A percentile compares a stretch with the other conserved stretches of the same genome.
Evolutionary conservation across 2,113 vertebrate genomes (phyloP).

Genomic region (Chaetodon trifascialis): DNA sequence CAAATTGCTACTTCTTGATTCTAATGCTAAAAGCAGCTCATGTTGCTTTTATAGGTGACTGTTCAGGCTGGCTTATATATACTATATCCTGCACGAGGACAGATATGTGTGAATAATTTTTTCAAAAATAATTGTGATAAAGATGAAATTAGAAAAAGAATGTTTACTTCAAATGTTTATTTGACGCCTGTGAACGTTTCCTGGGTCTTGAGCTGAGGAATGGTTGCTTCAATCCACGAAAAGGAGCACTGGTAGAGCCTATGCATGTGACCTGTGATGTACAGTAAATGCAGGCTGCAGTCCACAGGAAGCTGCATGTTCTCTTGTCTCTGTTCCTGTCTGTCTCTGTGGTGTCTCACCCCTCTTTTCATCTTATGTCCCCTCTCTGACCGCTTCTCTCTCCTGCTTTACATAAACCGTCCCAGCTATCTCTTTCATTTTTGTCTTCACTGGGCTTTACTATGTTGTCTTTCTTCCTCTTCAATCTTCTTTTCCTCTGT

Average conservation of each 20-base stretch:
- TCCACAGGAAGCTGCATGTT: constrained; percentile 11
- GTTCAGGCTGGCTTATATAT: neutral
- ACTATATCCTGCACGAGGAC: neutral
- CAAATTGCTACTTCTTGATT: no score
- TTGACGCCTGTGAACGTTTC: no score
- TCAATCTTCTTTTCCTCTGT: constrained; percentile 63
- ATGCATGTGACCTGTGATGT: neutral
- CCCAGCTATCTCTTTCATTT: constrained; percentile 43
- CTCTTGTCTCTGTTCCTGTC: constrained; percentile 19
- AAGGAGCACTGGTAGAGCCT: neutral
- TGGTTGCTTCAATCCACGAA: neutral
- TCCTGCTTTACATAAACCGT: neutral
- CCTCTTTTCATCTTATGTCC: constrained; percentile 13
- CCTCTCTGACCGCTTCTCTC: neutral
- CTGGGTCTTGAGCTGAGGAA: neutral
- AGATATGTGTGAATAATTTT: no score
- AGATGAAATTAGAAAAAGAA: no score
- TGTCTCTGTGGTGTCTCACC: constrained; percentile 5
- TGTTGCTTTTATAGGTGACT: neutral
- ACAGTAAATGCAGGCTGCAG: neutral
- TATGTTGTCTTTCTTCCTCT: constrained; percentile 70
- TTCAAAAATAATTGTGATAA: no score
- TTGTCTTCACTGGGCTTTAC: constrained; percentile 47
- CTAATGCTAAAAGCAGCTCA: neutral
- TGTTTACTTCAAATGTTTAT: no score